Base-by-base conservation (phyloP, 2,888 invertebrate genomes). In the Disparrhopalites patrizii region DNA sequence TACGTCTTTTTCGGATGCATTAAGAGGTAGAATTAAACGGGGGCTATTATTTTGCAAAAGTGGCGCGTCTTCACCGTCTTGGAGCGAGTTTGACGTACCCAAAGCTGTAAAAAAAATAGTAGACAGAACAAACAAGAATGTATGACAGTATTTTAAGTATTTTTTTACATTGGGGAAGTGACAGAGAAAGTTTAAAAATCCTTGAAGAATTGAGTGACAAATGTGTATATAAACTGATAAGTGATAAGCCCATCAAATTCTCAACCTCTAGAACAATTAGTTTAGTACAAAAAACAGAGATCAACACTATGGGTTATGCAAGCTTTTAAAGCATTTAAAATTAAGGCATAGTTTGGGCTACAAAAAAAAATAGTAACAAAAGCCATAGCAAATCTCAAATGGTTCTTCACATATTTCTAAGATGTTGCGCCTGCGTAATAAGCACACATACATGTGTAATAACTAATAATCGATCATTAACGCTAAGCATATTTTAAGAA, bases 121-220 rank as follows among this genome's bases (percentile, higher is more conserved):
- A 61, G 50, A 61, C 31, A 31, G 51, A 61, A 61, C 51, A 60
- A 60, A 60, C 47, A 47, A 60, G 43, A 60, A 47, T 43, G 50
- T 30, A 27, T 58, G 18, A 43, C 28, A 28, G 28, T n/a, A 28
- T 18, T 43, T 58, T 58, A 1, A 7, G 13, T 2, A 15, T 47
- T 10, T 10, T 47, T 18, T 47, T 47, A 18, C 23, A 10, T n/a
- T 10, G 3, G 18, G 47, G 18, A n/a, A n/a, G n/a, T n/a, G n/a
- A n/a, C n/a, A n/a, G n/a, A n/a, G n/a, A n/a, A n/a, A n/a, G n/a
- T n/a, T n/a, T n/a, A n/a, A n/a, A n/a, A n/a, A n/a, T n/a, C n/a
- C n/a, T n/a, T n/a, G n/a, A n/a, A n/a, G n/a, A 47, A 18, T 38
- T 38, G 38, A n/a, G 15, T 38, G 38, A 38, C 15, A 38, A 47